These are phyloP conservation scores for Magallana nippona DNA, from an alignment of 2,888 invertebrate genomes.

Conservation along the genomic window DNA sequence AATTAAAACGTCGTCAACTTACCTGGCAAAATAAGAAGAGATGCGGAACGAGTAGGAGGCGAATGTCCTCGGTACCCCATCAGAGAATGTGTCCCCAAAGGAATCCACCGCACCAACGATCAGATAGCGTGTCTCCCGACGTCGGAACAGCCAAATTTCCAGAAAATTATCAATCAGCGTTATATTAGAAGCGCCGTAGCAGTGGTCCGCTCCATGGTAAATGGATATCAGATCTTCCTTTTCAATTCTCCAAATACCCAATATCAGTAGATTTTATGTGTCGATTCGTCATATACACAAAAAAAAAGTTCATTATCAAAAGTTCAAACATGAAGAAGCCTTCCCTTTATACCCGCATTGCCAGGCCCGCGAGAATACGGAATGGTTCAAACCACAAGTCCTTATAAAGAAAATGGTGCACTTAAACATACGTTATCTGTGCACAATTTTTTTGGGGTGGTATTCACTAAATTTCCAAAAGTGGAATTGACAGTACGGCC, in stretches of 20 bases:
- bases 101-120: not conserved
- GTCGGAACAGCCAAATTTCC: not conserved
- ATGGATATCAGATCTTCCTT: conserved; percentile 11
- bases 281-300: not conserved
- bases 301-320: not conserved
- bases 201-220: not conserved
- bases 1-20: not conserved
- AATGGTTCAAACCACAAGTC: not conserved
- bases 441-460: not conserved
- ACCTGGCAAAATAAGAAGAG: not conserved
- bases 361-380: not conserved
- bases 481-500: conserved; percentile 13
- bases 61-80: conserved; percentile 3
- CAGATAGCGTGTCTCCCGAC: conserved; percentile 2
- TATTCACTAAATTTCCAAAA: not conserved
- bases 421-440: not conserved
- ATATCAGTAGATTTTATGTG: conserved; percentile 18
- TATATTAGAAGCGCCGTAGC: not conserved
- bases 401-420: conserved; percentile 12
- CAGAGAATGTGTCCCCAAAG: not conserved
- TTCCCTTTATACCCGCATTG: not conserved
- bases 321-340: not conserved
- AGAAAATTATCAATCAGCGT: not conserved
- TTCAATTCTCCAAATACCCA: not conserved
- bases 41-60: not conserved